phyloP scores from a whole-genome alignment of 2,888 invertebrate species.

The Lordiphosa fenestrarum region DNA sequence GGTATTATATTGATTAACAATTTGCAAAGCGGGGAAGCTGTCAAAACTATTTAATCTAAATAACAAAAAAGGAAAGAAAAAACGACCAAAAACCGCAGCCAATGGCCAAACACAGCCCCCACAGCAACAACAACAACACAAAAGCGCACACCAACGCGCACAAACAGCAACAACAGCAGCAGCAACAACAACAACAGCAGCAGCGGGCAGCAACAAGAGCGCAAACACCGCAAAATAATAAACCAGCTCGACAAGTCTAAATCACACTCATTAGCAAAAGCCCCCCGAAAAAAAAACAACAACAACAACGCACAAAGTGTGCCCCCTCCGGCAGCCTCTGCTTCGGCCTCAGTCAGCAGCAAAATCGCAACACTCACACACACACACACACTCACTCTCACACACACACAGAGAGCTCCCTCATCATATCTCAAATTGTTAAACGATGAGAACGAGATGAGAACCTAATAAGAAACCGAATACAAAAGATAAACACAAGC shows the following conservation, averaged over 20 bases:
- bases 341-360: constrained; percentile 17
- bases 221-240: constrained; percentile 76
- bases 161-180: constrained; percentile 36
- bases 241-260: constrained; percentile 74
- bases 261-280: constrained; percentile 75
- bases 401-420: constrained; percentile 32
- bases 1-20: too few species aligned
- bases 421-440: constrained; percentile 74
- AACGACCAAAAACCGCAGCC: too few species aligned
- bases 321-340: constrained; percentile 12
- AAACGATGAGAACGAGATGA: constrained; percentile 78
- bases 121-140: constrained; percentile 49
- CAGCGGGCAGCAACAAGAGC: constrained; percentile 60
- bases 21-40: constrained; percentile 36
- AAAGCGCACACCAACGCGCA: constrained; percentile 64
- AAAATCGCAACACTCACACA: constrained; percentile 27
- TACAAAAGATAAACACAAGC: constrained; percentile 78
- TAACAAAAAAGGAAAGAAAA: constrained; percentile 34
- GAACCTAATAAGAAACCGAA: constrained; percentile 78
- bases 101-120: constrained; percentile 9
- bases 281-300: constrained; percentile 44
- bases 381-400: constrained; percentile 16
- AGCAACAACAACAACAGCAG: constrained; percentile 21
- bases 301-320: constrained; percentile 23
- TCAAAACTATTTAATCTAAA: constrained; percentile 73